Conservation (phyloP, 2,797 vertebrate species). For the Rhynchonycteris naso region DNA sequence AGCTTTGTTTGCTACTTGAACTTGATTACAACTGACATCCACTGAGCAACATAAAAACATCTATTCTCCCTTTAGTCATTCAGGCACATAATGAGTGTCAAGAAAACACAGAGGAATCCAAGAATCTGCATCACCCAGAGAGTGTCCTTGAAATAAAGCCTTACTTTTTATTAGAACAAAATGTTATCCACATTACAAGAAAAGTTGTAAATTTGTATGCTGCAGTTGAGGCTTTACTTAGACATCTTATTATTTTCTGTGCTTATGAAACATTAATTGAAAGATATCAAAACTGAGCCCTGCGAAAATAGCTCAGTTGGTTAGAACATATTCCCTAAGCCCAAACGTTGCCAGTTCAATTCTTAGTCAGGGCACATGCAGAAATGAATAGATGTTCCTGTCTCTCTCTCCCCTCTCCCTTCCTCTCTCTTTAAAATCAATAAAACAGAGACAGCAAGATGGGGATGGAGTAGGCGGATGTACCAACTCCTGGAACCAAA, state of each 20-base stretch:
- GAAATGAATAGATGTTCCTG: too few relatives aligned
- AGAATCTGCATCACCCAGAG: not conserved
- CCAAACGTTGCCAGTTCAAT: too few relatives aligned
- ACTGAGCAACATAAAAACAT: constrained; percentile 47
- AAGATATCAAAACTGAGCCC: constrained; percentile 25
- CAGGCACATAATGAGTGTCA: constrained; percentile 55
- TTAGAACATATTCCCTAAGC: too few relatives aligned
- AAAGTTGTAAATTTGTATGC: not conserved
- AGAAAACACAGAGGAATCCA: constrained; percentile 53
- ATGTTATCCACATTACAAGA: constrained; percentile 8
- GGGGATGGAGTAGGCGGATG: too few relatives aligned
- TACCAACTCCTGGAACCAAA: too few relatives aligned
- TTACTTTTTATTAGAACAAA: constrained; percentile 21
- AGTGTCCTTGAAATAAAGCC: constrained; percentile 60
- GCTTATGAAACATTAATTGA: constrained; percentile 37
- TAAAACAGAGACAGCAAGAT: too few relatives aligned
- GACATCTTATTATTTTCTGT: not conserved
- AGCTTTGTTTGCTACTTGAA: constrained; percentile 59
- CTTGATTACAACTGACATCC: constrained; percentile 63
- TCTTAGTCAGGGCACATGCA: too few relatives aligned
- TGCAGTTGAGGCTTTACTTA: not conserved
- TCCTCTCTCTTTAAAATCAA: too few relatives aligned
- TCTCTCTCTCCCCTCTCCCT: too few relatives aligned
- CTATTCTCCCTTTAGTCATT: constrained; percentile 42
- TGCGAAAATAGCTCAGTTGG: too few relatives aligned